Conservation (phyloP, 2,797 vertebrate species). For the Myotis planiceps region DNA sequence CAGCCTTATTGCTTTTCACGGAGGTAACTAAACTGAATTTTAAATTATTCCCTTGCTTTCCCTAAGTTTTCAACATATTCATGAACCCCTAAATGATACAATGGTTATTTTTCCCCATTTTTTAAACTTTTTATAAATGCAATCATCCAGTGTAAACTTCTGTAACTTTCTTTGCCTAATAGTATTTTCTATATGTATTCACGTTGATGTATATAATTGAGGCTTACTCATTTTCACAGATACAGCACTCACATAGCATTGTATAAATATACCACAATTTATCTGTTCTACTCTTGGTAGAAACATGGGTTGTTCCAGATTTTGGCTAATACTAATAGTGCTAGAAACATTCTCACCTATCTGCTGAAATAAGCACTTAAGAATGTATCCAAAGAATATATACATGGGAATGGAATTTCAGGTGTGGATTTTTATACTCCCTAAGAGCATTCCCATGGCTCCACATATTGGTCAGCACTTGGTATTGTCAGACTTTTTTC, state of each 20-base stretch:
- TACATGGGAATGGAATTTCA: background rate
- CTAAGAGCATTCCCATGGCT: background rate
- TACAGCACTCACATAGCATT: background rate
- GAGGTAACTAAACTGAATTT: background rate
- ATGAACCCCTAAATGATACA: background rate
- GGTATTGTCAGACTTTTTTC: background rate
- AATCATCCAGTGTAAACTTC: background rate
- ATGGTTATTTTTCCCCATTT: background rate
- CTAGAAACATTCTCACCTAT: background rate
- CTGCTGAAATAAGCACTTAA: background rate
- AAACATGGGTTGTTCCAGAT: background rate
- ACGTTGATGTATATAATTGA: background rate
- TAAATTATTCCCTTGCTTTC: background rate
- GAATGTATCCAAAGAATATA: background rate
- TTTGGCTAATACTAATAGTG: background rate
- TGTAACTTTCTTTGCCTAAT: background rate
- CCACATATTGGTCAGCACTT: background rate
- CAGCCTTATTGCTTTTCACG: background rate
- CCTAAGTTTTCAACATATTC: background rate
- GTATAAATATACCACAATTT: background rate
- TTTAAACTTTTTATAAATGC: background rate
- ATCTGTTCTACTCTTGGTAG: background rate
- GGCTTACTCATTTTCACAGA: background rate
- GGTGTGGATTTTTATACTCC: background rate
- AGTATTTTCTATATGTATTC: background rate